Conservation (phyloP, 2,797 vertebrate species). For the Clarias laeviceps region DNA sequence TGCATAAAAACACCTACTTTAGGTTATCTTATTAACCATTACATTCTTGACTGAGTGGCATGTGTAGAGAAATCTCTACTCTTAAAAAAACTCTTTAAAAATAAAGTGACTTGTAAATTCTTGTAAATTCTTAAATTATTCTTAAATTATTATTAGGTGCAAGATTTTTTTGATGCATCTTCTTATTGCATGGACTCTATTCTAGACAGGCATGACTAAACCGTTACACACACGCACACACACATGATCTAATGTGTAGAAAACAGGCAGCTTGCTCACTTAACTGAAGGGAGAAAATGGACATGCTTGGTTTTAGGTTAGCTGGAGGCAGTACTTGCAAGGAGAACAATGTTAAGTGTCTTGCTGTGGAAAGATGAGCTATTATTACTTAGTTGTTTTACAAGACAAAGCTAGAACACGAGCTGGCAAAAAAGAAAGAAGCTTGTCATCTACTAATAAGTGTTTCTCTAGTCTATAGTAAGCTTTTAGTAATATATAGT, state of each 20-base stretch:
- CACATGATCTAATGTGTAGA: not conserved
- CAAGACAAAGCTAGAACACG: conserved; percentile 4
- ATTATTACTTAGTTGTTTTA: conserved; percentile 35
- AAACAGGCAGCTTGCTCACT: not conserved
- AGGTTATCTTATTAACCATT: not conserved
- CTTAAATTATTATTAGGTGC: not conserved
- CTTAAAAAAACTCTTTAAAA: too few relatives aligned
- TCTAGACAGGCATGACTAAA: conserved; percentile 6
- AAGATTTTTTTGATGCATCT: not conserved
- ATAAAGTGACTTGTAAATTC: not conserved
- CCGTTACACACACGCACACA: not conserved
- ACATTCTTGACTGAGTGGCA: not conserved
- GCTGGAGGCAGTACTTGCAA: conserved; percentile 41
- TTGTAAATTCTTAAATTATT: not conserved
- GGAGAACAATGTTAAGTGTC: conserved; percentile 38
- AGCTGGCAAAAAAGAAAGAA: conserved; percentile 14
- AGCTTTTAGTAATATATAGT: not conserved
- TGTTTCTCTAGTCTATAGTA: not conserved
- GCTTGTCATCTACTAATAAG: conserved; percentile 4
- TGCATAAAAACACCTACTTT: not conserved
- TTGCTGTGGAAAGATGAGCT: conserved; percentile 36
- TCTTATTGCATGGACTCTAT: not conserved
- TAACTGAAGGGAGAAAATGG: not conserved
- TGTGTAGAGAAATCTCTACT: not conserved
- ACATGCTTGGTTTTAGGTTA: conserved; percentile 19